phyloP scores from a whole-genome alignment of 2,888 invertebrate genomes.

The Nudaria mundana region DNA sequence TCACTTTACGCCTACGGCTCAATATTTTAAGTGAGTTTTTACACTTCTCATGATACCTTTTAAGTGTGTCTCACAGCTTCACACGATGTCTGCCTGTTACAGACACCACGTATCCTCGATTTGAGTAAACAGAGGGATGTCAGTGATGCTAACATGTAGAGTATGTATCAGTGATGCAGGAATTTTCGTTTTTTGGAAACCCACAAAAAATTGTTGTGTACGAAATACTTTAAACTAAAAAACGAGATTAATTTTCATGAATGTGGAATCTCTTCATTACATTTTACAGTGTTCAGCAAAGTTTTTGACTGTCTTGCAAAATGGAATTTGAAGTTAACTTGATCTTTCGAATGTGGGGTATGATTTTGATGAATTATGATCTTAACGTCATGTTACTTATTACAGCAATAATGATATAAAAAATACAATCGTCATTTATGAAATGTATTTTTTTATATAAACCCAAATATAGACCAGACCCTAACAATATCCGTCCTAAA shows the following conservation, averaged over 20 bases:
- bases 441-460: conserved; percentile 20
- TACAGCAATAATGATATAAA: neutral
- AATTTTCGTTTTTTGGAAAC: neutral
- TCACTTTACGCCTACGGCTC: conserved; percentile 62
- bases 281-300: no score
- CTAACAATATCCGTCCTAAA: conserved; percentile 41
- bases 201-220: neutral
- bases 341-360: no score
- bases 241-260: no score
- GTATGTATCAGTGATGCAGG: neutral
- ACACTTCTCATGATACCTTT: conserved; percentile 50
- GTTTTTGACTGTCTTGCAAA: no score
- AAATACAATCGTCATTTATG: neutral
- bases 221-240: no score
- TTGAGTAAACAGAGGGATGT: conserved; percentile 49
- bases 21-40: conserved; percentile 40
- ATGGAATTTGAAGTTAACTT: no score
- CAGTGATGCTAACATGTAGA: conserved; percentile 32
- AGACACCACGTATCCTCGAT: conserved; percentile 51
- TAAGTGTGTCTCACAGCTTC: conserved; percentile 60
- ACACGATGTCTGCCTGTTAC: conserved; percentile 52
- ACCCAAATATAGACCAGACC: conserved; percentile 31
- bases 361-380: no score
- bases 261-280: no score
- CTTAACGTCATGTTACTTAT: neutral